These are phyloP conservation scores for Lucilia sericata DNA, from an alignment of 1,140 invertebrate species.

Conservation along the genomic window DNA sequence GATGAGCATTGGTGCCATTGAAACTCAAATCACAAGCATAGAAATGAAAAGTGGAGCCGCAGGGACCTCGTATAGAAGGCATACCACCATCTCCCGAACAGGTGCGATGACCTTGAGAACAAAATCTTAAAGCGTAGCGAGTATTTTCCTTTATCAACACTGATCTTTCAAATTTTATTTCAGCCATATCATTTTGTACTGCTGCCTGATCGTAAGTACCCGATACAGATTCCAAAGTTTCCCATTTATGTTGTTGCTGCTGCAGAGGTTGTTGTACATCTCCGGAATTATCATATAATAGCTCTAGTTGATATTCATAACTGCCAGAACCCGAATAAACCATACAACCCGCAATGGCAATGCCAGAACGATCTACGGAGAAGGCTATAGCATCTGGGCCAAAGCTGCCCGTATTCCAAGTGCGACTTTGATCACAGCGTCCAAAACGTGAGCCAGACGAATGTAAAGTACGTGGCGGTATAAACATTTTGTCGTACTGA, in stretches of 20 bases:
- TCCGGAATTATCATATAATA: conserved; percentile 81
- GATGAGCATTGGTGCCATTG: conserved; percentile 92
- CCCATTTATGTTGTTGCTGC: conserved; percentile 66
- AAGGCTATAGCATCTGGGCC: conserved; percentile 97
- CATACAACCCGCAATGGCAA: conserved; percentile 86
- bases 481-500: conserved; percentile 72
- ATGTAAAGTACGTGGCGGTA: conserved; percentile 75
- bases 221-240: conserved; percentile 63
- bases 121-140: conserved; percentile 89
- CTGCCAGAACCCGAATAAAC: conserved; percentile 89
- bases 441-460: conserved; percentile 92
- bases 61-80: conserved; percentile 87
- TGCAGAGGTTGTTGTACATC: conserved; percentile 64
- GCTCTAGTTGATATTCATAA: conserved; percentile 92
- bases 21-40: conserved; percentile 92
- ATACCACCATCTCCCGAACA: conserved; percentile 93
- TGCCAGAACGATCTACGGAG: conserved; percentile 88
- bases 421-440: conserved; percentile 85
- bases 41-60: conserved; percentile 93
- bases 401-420: conserved; percentile 97
- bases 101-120: conserved; percentile 92
- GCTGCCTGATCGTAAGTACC: conserved; percentile 70
- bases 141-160: conserved; percentile 88
- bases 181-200: conserved; percentile 81
- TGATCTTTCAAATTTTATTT: conserved; percentile 91